A percentile compares a stretch with the other conserved stretches of the same genome.
Evolutionary conservation across 1,140 invertebrate species (phyloP).

Genomic region (Gerris buenoi): DNA sequence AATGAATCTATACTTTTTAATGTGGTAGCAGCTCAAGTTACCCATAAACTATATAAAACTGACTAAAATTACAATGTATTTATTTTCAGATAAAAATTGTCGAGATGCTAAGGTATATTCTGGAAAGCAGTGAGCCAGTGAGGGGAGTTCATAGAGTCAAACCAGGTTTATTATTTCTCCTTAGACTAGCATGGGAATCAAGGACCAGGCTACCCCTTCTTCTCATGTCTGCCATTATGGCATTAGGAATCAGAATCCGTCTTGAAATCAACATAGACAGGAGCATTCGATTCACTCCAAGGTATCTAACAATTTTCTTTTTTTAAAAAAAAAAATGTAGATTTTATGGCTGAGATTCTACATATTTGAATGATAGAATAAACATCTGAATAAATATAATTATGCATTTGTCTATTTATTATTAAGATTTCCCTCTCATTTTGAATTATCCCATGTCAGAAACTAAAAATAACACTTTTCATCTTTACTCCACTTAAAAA

Average conservation of each 20-base stretch:
- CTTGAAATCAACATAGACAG: slow-evolving; percentile 35
- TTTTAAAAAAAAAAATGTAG: no score
- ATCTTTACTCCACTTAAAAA: no score
- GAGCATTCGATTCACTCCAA: slow-evolving; percentile 12
- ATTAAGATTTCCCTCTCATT: no score
- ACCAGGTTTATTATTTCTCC: slow-evolving; percentile 32
- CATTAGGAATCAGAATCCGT: slow-evolving; percentile 38
- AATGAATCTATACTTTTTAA: no score
- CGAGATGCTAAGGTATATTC: slow-evolving; percentile 5
- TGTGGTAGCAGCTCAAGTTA: no score
- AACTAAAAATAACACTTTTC: no score
- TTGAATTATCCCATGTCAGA: no score
- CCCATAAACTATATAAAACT: no score
- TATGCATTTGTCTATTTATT: background rate
- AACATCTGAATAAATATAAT: background rate
- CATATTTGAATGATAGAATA: background rate
- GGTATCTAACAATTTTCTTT: no score
- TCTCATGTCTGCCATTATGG: slow-evolving; percentile 36
- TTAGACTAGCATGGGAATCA: slow-evolving; percentile 41
- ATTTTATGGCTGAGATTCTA: no score
- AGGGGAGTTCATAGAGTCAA: slow-evolving; percentile 11
- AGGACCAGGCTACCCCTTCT: slow-evolving; percentile 39
- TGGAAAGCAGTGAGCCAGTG: background rate
- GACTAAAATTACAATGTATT: no score
- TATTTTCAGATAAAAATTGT: no score